Conservation (phyloP, 2,888 invertebrate species). For the Cryptocheilus praepositus region DNA sequence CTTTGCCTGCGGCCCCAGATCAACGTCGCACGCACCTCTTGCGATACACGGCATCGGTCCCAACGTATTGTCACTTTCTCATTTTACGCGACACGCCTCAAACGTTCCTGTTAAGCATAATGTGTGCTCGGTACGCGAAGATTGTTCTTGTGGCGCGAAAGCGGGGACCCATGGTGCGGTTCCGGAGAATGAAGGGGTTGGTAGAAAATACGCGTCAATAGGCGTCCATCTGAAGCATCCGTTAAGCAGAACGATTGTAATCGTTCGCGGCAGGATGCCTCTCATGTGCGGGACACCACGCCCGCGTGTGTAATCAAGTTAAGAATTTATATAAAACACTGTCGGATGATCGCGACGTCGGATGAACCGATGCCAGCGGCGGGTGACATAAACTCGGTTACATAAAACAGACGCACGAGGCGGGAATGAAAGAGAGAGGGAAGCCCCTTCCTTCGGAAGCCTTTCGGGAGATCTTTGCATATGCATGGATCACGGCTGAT, state of each 20-base stretch:
- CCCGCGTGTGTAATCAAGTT: slow-evolving; percentile 69
- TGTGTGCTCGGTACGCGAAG: too few species aligned
- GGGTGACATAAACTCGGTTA: slow-evolving; percentile 67
- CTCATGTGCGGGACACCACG: slow-evolving; percentile 56
- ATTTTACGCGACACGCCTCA: neutral
- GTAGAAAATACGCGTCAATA: too few species aligned
- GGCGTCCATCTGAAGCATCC: too few species aligned
- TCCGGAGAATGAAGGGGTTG: too few species aligned
- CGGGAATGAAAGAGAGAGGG: slow-evolving; percentile 27
- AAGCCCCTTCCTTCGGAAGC: slow-evolving; percentile 60
- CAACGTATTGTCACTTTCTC: too few species aligned
- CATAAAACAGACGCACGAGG: slow-evolving; percentile 64
- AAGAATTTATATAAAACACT: slow-evolving; percentile 71
- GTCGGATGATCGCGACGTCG: slow-evolving; percentile 52
- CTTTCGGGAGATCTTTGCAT: slow-evolving; percentile 63
- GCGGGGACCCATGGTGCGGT: too few species aligned
- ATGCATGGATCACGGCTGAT: slow-evolving; percentile 66
- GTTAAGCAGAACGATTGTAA: slow-evolving; percentile 20
- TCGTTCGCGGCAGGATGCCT: slow-evolving; percentile 58
- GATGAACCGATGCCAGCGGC: slow-evolving; percentile 48
- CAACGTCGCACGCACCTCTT: slow-evolving; percentile 2
- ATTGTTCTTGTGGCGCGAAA: too few species aligned
- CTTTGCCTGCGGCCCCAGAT: slow-evolving; percentile 28
- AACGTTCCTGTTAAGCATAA: too few species aligned
- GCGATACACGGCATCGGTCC: too few species aligned